A percentile compares a stretch with the other conserved stretches of the same genome.
These are phyloP conservation scores for Tetraneura akinire DNA, from an alignment of 1,140 invertebrate species.

Conservation along the genomic window DNA sequence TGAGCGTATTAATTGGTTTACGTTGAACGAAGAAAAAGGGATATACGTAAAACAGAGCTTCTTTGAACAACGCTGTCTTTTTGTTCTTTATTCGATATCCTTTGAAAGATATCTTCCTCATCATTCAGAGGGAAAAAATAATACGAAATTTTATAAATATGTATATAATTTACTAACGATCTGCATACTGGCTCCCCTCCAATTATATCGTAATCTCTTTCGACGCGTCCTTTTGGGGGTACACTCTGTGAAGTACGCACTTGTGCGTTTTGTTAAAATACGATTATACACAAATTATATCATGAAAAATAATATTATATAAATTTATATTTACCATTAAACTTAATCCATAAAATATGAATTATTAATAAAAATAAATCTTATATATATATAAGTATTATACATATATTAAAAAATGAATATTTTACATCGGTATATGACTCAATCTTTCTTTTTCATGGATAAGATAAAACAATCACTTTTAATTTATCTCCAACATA, in stretches of 20 bases:
- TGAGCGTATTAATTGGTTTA: conserved; percentile 28
- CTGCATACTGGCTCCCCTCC: not conserved
- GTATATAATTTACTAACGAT: not conserved
- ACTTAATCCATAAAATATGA: not conserved
- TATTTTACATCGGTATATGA: not conserved
- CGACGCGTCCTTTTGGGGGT: not conserved
- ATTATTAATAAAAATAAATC: not conserved
- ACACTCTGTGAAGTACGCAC: not conserved
- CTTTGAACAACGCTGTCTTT: conserved; percentile 2
- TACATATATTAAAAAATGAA: not conserved
- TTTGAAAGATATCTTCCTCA: conserved; percentile 10
- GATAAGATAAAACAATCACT: too few species aligned
- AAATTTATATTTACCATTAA: not conserved
- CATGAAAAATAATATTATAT: not conserved
- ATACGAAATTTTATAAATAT: conserved; percentile 2
- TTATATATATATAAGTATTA: too few species aligned
- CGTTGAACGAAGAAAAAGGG: not conserved
- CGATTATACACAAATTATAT: not conserved
- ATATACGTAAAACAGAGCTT: not conserved
- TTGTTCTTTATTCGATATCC: not conserved
- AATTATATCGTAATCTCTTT: conserved; percentile 6
- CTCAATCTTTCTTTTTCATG: too few species aligned
- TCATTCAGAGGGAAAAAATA: not conserved
- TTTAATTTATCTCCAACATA: too few species aligned
- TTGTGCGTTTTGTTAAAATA: not conserved